These are phyloP conservation scores for Drosophila siamana DNA, from an alignment of 2,888 invertebrate genomes.

Conservation along the genomic window DNA sequence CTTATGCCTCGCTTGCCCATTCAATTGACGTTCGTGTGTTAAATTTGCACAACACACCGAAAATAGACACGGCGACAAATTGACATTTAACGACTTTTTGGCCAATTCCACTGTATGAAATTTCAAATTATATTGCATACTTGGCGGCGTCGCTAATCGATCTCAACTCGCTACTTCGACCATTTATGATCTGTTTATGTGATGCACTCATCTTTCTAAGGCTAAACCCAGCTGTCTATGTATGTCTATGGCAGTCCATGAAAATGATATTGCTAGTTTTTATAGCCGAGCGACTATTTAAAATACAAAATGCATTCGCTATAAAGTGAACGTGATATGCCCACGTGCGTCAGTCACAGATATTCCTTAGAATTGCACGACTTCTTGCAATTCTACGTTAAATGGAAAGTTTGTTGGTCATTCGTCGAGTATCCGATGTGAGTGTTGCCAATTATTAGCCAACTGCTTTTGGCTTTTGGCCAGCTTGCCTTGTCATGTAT, in stretches of 20 bases:
- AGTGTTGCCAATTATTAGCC: conserved; percentile 14
- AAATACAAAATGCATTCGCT: conserved; percentile 1
- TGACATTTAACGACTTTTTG: conserved; percentile 34
- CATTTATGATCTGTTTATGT: neutral
- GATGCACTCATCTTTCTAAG: neutral
- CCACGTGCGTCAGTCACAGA: conserved; percentile 4
- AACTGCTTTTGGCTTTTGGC: conserved; percentile 25
- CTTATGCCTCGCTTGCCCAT: conserved; percentile 20
- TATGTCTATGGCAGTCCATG: too few species aligned
- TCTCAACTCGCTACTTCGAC: neutral
- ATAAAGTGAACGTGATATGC: conserved; percentile 11
- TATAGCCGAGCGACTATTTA: conserved; percentile 2
- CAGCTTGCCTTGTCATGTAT: conserved; percentile 5
- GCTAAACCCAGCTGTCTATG: neutral
- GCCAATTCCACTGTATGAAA: neutral
- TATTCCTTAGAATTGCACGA: neutral
- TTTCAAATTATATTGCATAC: conserved; percentile 40
- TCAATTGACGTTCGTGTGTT: conserved; percentile 36
- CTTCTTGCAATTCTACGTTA: neutral
- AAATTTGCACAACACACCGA: conserved; percentile 9
- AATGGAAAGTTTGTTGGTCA: conserved; percentile 13
- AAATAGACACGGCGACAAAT: conserved; percentile 36
- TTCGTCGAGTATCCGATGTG: conserved; percentile 10
- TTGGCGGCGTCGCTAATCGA: conserved; percentile 22
- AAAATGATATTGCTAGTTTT: neutral